Evolutionary conservation across 2,797 vertebrate species (phyloP).

Genomic region (Neopelma chrysocephalum): DNA sequence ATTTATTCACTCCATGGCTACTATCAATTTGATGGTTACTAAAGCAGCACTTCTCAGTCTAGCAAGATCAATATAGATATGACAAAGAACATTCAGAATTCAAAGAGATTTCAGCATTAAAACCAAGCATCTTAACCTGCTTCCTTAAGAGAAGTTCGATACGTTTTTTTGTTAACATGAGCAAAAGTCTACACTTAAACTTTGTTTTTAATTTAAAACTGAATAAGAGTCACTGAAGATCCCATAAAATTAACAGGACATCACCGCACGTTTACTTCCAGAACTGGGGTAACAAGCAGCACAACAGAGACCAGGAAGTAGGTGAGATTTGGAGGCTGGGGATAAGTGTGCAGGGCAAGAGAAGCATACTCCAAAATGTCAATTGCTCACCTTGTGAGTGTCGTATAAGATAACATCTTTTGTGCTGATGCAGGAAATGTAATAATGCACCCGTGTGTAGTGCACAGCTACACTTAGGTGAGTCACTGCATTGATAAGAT

Average conservation of each 20-base stretch:
- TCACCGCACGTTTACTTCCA: not conserved
- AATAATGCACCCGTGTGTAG: not conserved
- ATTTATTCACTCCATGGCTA: not conserved
- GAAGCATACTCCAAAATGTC: not conserved
- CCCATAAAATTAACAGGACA: not conserved
- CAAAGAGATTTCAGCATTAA: not conserved
- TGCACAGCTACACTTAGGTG: not conserved
- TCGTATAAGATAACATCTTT: not conserved
- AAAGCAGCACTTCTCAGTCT: not conserved
- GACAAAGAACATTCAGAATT: not conserved
- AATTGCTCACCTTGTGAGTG: not conserved
- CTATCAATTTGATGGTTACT: not conserved
- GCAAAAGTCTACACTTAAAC: not conserved
- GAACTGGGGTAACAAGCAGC: not conserved
- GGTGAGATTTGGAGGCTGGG: not conserved
- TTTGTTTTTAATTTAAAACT: not conserved
- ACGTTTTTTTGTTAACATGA: not conserved
- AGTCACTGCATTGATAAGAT: not conserved
- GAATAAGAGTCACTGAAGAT: not conserved
- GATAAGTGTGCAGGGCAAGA: not conserved
- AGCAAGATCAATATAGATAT: not conserved
- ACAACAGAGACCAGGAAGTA: fast-evolving
- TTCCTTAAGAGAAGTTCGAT: not conserved
- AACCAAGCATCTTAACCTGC: not conserved
- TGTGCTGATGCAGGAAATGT: not conserved